phyloP scores from a whole-genome alignment of 1,140 invertebrate species.

The Drosophila albomicans region DNA sequence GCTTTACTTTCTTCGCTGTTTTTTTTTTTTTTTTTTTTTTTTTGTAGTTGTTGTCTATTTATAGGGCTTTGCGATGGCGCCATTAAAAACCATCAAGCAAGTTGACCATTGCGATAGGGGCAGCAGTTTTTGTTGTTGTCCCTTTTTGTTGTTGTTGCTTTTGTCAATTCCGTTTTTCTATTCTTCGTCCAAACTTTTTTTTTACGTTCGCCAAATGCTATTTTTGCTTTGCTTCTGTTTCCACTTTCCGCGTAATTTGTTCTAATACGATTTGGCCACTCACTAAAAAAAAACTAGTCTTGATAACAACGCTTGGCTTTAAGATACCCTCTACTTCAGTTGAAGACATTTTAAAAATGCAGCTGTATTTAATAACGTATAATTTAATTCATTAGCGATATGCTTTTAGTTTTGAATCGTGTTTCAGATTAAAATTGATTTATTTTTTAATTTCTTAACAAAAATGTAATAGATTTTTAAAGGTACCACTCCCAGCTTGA shows the following conservation, averaged over 20 bases:
- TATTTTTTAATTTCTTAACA: too few relatives aligned
- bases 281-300: conserved; percentile 6
- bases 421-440: too few relatives aligned
- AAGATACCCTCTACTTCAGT: too few relatives aligned
- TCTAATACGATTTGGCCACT: conserved; percentile 50
- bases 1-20: not conserved
- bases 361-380: too few relatives aligned
- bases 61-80: conserved; percentile 45
- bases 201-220: conserved; percentile 18
- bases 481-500: too few relatives aligned
- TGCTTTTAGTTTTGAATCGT: too few relatives aligned
- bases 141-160: conserved; percentile 10
- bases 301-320: too few relatives aligned
- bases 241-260: conserved; percentile 61
- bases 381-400: too few relatives aligned
- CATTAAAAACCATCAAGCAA: conserved; percentile 39
- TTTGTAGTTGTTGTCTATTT: conserved; percentile 49
- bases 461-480: too few relatives aligned
- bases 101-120: conserved; percentile 35
- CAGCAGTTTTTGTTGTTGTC: conserved; percentile 14
- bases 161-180: not conserved
- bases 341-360: too few relatives aligned
- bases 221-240: conserved; percentile 3
- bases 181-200: not conserved
- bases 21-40: conserved; percentile 11